A percentile compares a stretch with the other conserved stretches of the same genome.
phyloP scores from a whole-genome alignment of 1,140 invertebrate species.

The Temnothorax curvispinosus region DNA sequence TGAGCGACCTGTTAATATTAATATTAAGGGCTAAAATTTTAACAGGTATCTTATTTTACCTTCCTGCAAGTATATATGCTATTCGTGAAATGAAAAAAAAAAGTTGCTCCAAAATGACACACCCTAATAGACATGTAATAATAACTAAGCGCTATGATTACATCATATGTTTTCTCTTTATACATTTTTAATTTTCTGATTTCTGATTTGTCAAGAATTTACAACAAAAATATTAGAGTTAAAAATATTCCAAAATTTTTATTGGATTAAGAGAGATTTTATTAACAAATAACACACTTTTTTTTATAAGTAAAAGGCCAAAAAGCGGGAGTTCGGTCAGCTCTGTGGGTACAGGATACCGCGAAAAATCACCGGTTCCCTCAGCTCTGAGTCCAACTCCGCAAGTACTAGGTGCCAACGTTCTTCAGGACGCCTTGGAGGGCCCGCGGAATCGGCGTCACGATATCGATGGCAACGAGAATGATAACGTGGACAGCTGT shows the following conservation, averaged over 20 bases:
- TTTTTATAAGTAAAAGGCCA: conserved; percentile 84
- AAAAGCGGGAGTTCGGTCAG: conserved; percentile 84
- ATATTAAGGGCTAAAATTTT: too few species aligned
- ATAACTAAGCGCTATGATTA: background rate
- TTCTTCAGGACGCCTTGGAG: conserved; percentile 79
- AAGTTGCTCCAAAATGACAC: too few species aligned
- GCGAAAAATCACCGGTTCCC: conserved; percentile 83
- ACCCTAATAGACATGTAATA: background rate
- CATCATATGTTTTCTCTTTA: background rate
- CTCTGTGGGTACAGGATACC: conserved; percentile 82
- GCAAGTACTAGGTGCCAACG: conserved; percentile 81
- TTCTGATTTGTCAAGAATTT: background rate
- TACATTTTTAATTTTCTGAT: background rate
- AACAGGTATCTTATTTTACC: too few species aligned
- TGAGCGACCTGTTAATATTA: too few species aligned
- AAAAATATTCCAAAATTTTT: background rate
- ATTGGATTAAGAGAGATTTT: background rate
- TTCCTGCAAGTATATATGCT: too few species aligned
- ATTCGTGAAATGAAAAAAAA: too few species aligned
- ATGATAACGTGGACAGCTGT: conserved; percentile 3
- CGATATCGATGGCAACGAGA: conserved; percentile 46
- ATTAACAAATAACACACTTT: background rate
- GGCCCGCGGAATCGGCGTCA: conserved; percentile 64
- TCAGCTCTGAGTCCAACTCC: conserved; percentile 81
- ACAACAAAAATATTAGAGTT: background rate